A percentile compares a stretch with the other conserved stretches of the same genome.
Conservation (phyloP, 2,113 vertebrate genomes). For the Tachysurus fulvidraco region DNA sequence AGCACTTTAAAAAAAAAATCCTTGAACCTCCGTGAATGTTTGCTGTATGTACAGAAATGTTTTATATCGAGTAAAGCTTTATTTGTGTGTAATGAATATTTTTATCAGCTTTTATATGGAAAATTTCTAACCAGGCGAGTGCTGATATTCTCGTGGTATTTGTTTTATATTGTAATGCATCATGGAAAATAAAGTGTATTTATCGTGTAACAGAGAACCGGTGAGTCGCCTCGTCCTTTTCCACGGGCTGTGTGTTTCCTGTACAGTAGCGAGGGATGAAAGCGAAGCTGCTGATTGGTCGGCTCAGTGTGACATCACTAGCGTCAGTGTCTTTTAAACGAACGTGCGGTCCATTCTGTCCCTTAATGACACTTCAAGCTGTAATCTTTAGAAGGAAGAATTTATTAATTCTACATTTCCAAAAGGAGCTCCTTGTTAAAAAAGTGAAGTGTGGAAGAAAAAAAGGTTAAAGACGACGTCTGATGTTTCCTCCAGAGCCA, state of each 20-base stretch:
- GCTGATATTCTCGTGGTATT: background rate
- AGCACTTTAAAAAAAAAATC: background rate
- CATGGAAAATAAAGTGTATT: background rate
- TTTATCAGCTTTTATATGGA: background rate
- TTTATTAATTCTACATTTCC: background rate
- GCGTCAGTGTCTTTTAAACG: background rate
- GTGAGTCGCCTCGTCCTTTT: background rate
- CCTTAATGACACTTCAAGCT: background rate
- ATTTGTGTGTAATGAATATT: background rate
- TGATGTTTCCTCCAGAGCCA: background rate
- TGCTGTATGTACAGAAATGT: background rate
- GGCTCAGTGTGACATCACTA: background rate
- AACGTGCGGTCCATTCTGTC: background rate
- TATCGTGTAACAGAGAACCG: background rate
- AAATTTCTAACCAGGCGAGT: background rate
- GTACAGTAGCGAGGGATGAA: too few relatives aligned
- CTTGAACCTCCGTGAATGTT: background rate
- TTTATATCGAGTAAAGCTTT: background rate
- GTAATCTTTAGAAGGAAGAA: background rate
- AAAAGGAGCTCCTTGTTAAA: background rate
- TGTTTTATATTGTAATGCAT: too few relatives aligned
- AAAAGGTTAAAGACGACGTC: background rate
- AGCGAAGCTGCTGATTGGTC: conserved; percentile 3
- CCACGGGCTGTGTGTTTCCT: background rate
- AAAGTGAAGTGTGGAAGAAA: background rate